Evolutionary conservation across 2,888 invertebrate species (phyloP).

Genomic region (Cetonia aurata): DNA sequence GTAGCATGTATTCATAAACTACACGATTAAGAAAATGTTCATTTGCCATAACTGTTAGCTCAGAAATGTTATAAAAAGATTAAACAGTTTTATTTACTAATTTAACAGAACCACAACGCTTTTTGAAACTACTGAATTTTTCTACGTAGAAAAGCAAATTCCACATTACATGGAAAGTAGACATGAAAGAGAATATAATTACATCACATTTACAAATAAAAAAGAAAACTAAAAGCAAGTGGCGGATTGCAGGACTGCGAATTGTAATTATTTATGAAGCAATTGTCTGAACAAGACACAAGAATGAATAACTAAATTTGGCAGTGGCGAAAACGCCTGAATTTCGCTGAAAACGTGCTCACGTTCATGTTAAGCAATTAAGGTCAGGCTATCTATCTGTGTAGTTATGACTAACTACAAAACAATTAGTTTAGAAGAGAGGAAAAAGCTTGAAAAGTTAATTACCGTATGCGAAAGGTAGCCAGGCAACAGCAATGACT

Average conservation of each 20-base stretch:
- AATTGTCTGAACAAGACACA: slow-evolving; percentile 1
- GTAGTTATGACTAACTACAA: not conserved
- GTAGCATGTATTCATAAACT: no score
- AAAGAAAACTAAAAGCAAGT: not conserved
- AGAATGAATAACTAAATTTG: slow-evolving; percentile 17
- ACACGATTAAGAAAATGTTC: no score
- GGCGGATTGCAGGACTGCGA: not conserved
- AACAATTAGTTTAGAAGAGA: slow-evolving; percentile 9
- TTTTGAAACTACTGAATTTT: slow-evolving; percentile 7
- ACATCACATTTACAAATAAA: slow-evolving; percentile 16
- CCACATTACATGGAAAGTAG: not conserved
- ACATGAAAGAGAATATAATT: slow-evolving; percentile 3
- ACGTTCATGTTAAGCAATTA: slow-evolving; percentile 5
- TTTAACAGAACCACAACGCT: not conserved
- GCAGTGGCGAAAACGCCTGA: slow-evolving; percentile 14
- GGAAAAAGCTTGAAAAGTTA: not conserved
- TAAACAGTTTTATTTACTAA: no score
- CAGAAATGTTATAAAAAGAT: no score
- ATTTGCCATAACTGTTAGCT: no score
- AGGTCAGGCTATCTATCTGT: slow-evolving; percentile 3
- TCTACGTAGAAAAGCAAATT: slow-evolving; percentile 3
- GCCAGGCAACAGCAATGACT: not conserved
- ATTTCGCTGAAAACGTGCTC: not conserved
- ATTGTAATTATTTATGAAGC: slow-evolving; percentile 16
- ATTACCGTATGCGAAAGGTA: not conserved